Conservation (phyloP, 64 coral and sea anemone species). For the Cladopsammia gracilis region DNA sequence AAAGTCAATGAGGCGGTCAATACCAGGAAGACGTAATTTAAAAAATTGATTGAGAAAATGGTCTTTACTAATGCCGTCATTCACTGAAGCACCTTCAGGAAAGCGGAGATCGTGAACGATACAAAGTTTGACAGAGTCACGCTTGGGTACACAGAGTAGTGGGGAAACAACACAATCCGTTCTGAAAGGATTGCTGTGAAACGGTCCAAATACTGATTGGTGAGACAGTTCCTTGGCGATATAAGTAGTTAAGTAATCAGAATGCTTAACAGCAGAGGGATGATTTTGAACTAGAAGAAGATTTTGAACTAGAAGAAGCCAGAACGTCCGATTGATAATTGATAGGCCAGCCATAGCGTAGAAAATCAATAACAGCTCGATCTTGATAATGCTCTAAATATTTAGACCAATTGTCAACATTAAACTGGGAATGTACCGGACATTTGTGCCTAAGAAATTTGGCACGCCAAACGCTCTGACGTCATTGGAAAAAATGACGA, state of each 20-base stretch:
- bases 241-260: conserved; percentile 21
- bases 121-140: conserved; percentile 40
- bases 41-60: conserved; percentile 53
- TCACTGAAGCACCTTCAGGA: conserved; percentile 43
- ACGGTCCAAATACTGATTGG: conserved; percentile 45
- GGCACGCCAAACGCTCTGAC: not conserved
- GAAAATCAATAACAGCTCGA: conserved; percentile 33
- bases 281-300: conserved; percentile 68
- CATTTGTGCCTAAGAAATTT: conserved; percentile 15
- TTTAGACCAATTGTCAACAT: not conserved
- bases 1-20: conserved; percentile 54
- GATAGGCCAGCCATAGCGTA: conserved; percentile 54
- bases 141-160: conserved; percentile 53
- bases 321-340: conserved; percentile 30
- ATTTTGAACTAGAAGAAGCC: conserved; percentile 24
- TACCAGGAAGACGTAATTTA: conserved; percentile 44
- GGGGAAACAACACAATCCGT: conserved; percentile 55
- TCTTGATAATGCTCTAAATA: conserved; percentile 46
- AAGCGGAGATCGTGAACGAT: conserved; percentile 55
- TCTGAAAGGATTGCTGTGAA: conserved; percentile 35
- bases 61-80: conserved; percentile 42
- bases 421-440: not conserved
- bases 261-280: conserved; percentile 14
- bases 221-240: conserved; percentile 20
- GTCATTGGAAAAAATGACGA: not conserved